Base-by-base conservation (phyloP, 2,113 vertebrate species). In the Typhlomys cinereus region DNA sequence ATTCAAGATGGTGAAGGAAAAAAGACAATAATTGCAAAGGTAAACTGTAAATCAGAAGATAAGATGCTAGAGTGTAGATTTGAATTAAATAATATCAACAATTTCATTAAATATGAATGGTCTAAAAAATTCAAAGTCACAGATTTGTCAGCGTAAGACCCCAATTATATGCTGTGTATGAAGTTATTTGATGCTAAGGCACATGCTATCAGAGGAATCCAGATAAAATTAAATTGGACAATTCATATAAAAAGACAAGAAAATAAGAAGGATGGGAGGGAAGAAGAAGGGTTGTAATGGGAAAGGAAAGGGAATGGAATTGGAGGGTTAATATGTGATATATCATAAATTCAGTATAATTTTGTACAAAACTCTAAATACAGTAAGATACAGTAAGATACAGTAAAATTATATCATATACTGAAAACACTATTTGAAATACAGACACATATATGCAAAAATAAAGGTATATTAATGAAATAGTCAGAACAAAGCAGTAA, bases 61-160 rank as follows among this genome's bases (percentile, higher is more conserved):
- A 80, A 74, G 62, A 54, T 48, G 17, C 27, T 88, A 85, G 31
- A 75, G 4, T 20, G 41, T 21, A 54, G 39, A 89, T 88, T 15
- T 74, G 14, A 80, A 27, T 29, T 62, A 57, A 88, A 36, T 23
- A 71, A 74, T 67, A 73, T 4, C 50, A 54, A 29, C 31, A 84
- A 69, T 67, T 85, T 34, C 7, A 85, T 76, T 91, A 89, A 75
- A 75, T 85, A 62, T 64, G 21, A 95, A 71, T 61, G 14, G 23
- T 69, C 15, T 54, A 62, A 91, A 62, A 6, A 70, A 27, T 54
- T 17, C 14, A 81, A 62, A 36, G 31, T 1, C 36, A 79, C 39
- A 80, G 23, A 91, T 59, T 50, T 84, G 18, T 17, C 48, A 20
- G 59, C 31, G 31, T 11, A 50, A 83, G 27, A 87, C 8, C 1